Conservation (phyloP, 2,113 vertebrate genomes). For the Bufo gargarizans region DNA sequence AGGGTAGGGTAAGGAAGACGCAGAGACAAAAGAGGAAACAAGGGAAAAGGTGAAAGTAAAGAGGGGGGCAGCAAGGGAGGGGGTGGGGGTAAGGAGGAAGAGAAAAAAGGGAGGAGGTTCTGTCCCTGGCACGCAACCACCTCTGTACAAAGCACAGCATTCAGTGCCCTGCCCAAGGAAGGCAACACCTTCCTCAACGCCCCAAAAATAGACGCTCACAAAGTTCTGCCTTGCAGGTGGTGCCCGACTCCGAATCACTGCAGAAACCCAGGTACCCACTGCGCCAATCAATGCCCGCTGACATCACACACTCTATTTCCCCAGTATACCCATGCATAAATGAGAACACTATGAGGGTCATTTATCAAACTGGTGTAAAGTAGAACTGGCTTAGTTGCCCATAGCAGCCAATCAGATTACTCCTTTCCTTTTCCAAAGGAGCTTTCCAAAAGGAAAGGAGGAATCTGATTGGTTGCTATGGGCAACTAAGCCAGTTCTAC, state of each 20-base stretch:
- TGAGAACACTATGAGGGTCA: too few species aligned
- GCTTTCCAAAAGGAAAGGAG: too few species aligned
- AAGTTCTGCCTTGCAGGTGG: background rate
- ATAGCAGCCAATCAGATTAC: too few species aligned
- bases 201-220: conserved; percentile 12
- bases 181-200: conserved; percentile 1
- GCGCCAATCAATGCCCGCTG: background rate
- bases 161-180: conserved; percentile 35
- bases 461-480: too few species aligned
- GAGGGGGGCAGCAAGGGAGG: background rate
- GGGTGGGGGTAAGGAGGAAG: background rate
- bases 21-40: conserved; percentile 19
- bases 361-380: too few species aligned
- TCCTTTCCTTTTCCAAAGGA: too few species aligned
- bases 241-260: background rate
- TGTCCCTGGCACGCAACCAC: background rate
- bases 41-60: conserved; percentile 34
- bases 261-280: background rate
- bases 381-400: too few species aligned
- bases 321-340: background rate
- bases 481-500: too few species aligned
- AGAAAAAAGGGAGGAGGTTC: conserved; percentile 19
- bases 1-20: background rate
- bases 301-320: too few species aligned
- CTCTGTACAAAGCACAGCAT: conserved; percentile 38